Evolutionary conservation across 2,888 invertebrate genomes (phyloP), one percentile per base, ranked within the genome.

Genomic region (Euplexia lucipara): DNA sequence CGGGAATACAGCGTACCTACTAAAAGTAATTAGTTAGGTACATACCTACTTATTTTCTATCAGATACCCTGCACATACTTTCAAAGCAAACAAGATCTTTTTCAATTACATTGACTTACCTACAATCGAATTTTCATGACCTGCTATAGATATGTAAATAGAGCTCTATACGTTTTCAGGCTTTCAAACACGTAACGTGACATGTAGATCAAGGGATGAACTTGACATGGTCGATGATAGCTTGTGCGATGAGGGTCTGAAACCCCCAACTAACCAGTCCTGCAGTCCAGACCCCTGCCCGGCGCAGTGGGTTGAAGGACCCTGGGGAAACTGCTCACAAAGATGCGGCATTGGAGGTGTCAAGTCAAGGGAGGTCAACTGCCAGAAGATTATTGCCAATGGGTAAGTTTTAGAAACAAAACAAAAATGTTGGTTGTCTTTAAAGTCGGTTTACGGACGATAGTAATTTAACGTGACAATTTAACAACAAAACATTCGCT

Each of bases 311-410:
- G 96, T 96, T 30, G 96, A 96, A 51, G 96, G 97, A 3, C 95
- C 96, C 0, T 99, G 99, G 99, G 96, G 97, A 1, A 95, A 96
- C 41, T 99, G 99, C 90, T 97, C 97, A 44, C 97, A 97, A 74
- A 96, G 97, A 2, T 99, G 99, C 87, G 98, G 98, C 7, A 95
- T 96, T 34, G 97, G 97, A 57, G 98, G 98, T 26, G 93, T 95
- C 37, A 97, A 97, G 84, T 96, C 96, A 3, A 93, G 98, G 63
- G 95, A 96, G 78, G 96, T 99, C 37, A 96, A 96, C 80, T 99
- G 99, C 89, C 97, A 98, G 87, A 97, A 97, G 88, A 96, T 98
- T 70, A 96, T 98, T 56, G 95, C 96, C 5, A 97, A 97, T 78
- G 98, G 98, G 92, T 96, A 86, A 88, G 87, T 18, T 54, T 41